These are phyloP conservation scores for Phasianus colchicus DNA, from an alignment of 2,113 vertebrate genomes.

Conservation along the genomic window DNA sequence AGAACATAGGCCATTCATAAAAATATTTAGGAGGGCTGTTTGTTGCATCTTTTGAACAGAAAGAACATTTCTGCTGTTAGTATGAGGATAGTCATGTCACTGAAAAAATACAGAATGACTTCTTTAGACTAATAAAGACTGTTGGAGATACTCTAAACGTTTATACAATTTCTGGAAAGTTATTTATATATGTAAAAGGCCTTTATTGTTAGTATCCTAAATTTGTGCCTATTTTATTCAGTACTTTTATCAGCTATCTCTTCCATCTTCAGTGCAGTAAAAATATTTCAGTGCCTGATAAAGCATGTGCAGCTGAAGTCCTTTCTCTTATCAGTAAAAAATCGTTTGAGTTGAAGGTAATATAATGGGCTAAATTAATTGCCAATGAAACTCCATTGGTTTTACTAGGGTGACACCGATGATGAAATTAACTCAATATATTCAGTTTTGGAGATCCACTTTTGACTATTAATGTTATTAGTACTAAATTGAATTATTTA, in stretches of 20 bases:
- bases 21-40: conserved; percentile 2
- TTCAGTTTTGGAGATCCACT: conserved; percentile 1
- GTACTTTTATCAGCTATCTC: conserved; percentile 20
- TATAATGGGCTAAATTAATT: conserved; percentile 16
- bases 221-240: conserved; percentile 34
- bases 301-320: conserved; percentile 1
- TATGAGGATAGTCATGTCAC: background rate
- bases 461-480: background rate
- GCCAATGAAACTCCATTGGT: background rate
- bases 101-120: background rate
- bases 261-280: conserved; percentile 7
- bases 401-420: background rate
- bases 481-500: background rate
- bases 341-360: background rate
- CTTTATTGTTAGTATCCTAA: conserved; percentile 14
- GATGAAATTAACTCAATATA: background rate
- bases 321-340: conserved; percentile 26
- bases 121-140: background rate
- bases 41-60: background rate
- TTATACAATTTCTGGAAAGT: conserved; percentile 27
- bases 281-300: background rate
- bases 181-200: conserved; percentile 17
- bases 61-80: background rate
- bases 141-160: background rate
- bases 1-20: background rate